Evolutionary conservation across 2,797 vertebrate species (phyloP).

Genomic region (Xyrichtys novacula): DNA sequence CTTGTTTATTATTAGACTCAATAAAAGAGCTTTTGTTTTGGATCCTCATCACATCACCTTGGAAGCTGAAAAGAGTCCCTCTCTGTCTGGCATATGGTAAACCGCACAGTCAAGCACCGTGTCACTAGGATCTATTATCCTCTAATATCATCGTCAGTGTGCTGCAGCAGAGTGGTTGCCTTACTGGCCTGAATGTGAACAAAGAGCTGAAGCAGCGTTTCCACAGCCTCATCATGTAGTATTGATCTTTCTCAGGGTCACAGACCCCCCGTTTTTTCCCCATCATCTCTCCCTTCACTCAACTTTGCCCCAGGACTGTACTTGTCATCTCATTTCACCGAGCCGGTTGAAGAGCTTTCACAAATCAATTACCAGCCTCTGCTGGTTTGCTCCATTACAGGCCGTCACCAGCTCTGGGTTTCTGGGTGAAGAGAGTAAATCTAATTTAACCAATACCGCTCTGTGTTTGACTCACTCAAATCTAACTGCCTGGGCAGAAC

Average conservation of each 20-base stretch:
- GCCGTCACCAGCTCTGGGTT: not conserved
- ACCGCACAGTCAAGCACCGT: conserved; percentile 50
- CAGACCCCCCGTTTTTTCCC: not conserved
- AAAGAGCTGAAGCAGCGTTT: conserved; percentile 53
- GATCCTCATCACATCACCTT: conserved; percentile 44
- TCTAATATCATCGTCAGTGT: conserved; percentile 38
- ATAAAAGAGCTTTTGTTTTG: conserved; percentile 32
- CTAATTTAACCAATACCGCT: conserved; percentile 22
- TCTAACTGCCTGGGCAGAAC: not conserved
- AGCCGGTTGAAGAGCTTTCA: conserved; percentile 36
- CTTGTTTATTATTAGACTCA: conserved; percentile 13
- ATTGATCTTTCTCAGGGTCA: conserved; percentile 61
- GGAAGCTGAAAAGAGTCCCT: conserved; percentile 50
- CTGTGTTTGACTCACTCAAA: not conserved
- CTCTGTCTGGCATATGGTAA: conserved; percentile 37
- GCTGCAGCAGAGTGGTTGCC: conserved; percentile 20
- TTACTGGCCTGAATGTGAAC: conserved; percentile 45
- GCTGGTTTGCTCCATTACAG: conserved; percentile 22
- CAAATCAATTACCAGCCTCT: conserved; percentile 71
- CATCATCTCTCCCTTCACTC: not conserved
- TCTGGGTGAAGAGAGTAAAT: conserved; percentile 1
- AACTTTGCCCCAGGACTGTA: conserved; percentile 44
- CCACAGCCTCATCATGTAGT: conserved; percentile 44
- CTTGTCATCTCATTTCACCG: conserved; percentile 60
- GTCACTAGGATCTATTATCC: conserved; percentile 42